Percentiles rank a stretch among this genome's conserved stretches.
Evolutionary conservation across 2,797 vertebrate species (phyloP).

Genomic region (Bucorvus abyssinicus): DNA sequence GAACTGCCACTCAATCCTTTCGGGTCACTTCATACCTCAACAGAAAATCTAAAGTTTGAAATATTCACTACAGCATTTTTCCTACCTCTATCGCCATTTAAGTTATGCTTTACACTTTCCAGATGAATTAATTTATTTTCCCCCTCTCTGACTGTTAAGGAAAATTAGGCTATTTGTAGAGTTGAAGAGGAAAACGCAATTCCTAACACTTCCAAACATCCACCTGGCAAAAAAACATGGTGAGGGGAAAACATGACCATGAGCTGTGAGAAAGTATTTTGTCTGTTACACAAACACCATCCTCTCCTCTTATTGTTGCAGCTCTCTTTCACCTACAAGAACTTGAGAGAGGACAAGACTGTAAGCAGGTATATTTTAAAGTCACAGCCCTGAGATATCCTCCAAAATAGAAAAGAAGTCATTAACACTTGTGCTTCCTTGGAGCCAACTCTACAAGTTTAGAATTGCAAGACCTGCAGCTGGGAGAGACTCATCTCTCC

Average conservation of each 20-base stretch:
- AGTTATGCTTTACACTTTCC: slow-evolving; percentile 24
- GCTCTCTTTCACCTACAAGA: not conserved
- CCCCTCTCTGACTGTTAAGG: slow-evolving; percentile 30
- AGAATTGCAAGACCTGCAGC: not conserved
- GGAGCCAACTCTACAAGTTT: not conserved
- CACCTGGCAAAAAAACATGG: not conserved
- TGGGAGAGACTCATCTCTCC: not conserved
- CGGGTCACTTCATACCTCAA: slow-evolving; percentile 12
- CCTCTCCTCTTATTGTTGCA: not conserved
- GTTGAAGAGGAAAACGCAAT: slow-evolving; percentile 27
- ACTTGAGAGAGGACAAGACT: not conserved
- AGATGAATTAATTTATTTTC: slow-evolving; percentile 35
- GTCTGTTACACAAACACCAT: not conserved
- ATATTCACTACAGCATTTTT: not conserved
- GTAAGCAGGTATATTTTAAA: not conserved
- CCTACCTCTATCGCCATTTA: not conserved
- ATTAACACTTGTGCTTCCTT: not conserved
- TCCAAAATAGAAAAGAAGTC: not conserved
- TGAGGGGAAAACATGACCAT: not conserved
- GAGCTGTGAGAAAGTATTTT: not conserved
- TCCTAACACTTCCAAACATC: slow-evolving; percentile 56
- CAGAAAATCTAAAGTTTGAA: not conserved
- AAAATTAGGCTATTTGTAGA: slow-evolving; percentile 59
- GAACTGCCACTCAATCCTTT: slow-evolving; percentile 2
- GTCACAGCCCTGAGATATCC: not conserved